Evolutionary conservation across 1,140 invertebrate genomes (phyloP), one percentile per base, ranked within the genome.

Genomic region (Araneus ventricosus): DNA sequence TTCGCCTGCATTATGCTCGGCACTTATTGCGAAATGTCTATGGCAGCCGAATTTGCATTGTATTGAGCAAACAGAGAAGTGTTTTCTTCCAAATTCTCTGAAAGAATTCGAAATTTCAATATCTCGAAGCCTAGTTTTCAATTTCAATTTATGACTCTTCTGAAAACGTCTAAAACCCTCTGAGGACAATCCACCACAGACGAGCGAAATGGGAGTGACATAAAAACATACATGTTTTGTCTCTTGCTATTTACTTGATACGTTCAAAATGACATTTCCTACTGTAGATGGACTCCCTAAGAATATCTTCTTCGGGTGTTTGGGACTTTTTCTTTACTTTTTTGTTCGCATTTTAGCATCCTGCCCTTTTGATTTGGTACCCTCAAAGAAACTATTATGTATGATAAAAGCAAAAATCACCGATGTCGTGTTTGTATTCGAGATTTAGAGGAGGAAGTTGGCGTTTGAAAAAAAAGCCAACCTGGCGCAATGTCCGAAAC

Each of bases 321-420:
- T n/a, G n/a, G n/a, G n/a, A n/a, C 27, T 70, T 67, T 20, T 30
- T 61, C 2, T 5, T 61, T 63, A 24, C 0, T 63, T 24, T 6
- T 41, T 41, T 4, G 39, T 4, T 41, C 14, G 10, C 2, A 52
- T 8, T 14, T 52, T 52, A 17, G 10, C 5, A 52, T 52, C 45
- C 45, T 17, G 45, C 24, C 30, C 30, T 75, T 75, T 37, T 75
- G 67, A 75, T 75, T 75, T 75, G 27, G 10, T 4, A 20, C 4
- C 30, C 67, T 0, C 67, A 75, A 30, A 75, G 67, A 75, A 34
- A 34, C 67, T 75, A 75, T 75, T 75, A 75, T 75, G 17, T 75
- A 75, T 75, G 67, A 75, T 75, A 75, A 75, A 75, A 75, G 67
- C 67, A 37, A 75, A 75, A 75, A 75, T 75, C 67, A 75, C 67